phyloP scores from a whole-genome alignment of 2,888 invertebrate species.

The Eubasilissa splendida region DNA sequence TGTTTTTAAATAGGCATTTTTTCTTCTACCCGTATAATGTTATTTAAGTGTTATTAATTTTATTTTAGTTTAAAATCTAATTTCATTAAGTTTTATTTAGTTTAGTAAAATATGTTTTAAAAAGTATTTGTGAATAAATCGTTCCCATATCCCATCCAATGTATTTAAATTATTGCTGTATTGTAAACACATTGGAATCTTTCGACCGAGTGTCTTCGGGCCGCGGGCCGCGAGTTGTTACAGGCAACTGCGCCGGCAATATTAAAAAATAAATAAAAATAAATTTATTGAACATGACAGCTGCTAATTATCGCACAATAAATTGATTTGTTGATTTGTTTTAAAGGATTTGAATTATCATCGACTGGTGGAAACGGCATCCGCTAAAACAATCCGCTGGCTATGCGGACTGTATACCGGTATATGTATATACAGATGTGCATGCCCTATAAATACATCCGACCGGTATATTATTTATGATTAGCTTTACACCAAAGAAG shows the following conservation, averaged over 20 bases:
- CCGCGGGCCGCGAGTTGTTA: constrained; percentile 5
- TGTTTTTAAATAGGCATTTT: too few relatives aligned
- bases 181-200: too few relatives aligned
- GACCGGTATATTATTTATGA: constrained; percentile 18
- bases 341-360: constrained; percentile 22
- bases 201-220: background rate
- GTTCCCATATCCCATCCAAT: too few relatives aligned
- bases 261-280: constrained; percentile 17
- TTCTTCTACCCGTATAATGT: too few relatives aligned
- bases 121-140: too few relatives aligned
- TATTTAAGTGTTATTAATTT: too few relatives aligned
- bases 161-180: too few relatives aligned
- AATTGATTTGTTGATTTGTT: constrained; percentile 31
- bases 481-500: constrained; percentile 28
- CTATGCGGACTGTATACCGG: background rate
- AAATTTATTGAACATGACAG: constrained; percentile 34
- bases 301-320: constrained; percentile 36
- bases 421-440: background rate
- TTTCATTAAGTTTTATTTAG: too few relatives aligned
- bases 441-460: constrained; percentile 22
- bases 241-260: background rate
- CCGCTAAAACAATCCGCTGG: constrained; percentile 13
- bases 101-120: too few relatives aligned
- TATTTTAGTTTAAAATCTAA: too few relatives aligned
- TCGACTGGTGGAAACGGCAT: background rate